Percentiles rank a stretch among this genome's conserved stretches.
Evolutionary conservation across 2,888 invertebrate genomes (phyloP).

Genomic region (Drosophila rellima): DNA sequence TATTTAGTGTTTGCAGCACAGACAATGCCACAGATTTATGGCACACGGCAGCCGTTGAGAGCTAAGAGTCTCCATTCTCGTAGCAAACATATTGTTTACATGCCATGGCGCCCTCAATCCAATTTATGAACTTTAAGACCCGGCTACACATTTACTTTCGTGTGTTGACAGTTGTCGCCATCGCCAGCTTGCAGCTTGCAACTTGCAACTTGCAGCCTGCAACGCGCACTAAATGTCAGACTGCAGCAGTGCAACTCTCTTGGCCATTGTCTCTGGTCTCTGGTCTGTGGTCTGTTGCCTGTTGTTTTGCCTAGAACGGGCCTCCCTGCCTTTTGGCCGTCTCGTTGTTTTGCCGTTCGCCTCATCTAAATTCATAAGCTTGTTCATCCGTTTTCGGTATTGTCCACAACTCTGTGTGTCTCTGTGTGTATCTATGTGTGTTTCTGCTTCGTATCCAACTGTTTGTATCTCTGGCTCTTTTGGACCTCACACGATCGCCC

Average conservation of each 20-base stretch:
- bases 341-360: constrained; percentile 17
- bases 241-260: constrained; percentile 27
- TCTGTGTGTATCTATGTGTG: constrained; percentile 17
- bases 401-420: constrained; percentile 33
- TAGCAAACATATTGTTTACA: constrained; percentile 73
- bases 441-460: constrained; percentile 26
- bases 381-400: constrained; percentile 71
- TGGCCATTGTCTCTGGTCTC: constrained; percentile 47
- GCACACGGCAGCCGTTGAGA: constrained; percentile 70
- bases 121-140: constrained; percentile 77
- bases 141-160: constrained; percentile 70
- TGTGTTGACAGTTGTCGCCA: constrained; percentile 78
- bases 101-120: constrained; percentile 67
- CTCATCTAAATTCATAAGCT: constrained; percentile 49
- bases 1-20: too few relatives aligned
- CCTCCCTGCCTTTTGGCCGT: constrained; percentile 21
- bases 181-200: constrained; percentile 26
- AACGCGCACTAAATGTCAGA: constrained; percentile 67
- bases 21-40: constrained; percentile 68
- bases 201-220: constrained; percentile 21
- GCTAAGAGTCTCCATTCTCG: constrained; percentile 48
- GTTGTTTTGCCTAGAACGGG: constrained; percentile 49
- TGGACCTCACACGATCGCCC: constrained; percentile 73
- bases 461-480: constrained; percentile 28
- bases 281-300: not conserved